Conservation (phyloP, 2,113 vertebrate species). For the Ifrita kowaldi region DNA sequence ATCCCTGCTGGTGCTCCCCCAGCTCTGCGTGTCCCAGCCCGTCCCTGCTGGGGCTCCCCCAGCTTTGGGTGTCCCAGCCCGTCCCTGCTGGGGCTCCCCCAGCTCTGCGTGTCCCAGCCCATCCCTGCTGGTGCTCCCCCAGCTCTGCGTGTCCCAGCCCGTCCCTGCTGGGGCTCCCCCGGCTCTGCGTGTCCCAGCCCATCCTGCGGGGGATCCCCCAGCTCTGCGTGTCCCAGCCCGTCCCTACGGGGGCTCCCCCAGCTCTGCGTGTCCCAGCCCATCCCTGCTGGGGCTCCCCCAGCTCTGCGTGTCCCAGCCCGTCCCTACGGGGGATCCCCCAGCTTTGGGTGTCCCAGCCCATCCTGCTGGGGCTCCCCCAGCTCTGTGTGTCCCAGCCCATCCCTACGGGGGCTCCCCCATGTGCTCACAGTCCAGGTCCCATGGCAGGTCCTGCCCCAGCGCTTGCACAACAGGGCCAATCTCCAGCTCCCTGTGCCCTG, state of each 20-base stretch:
- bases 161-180: fast-evolving
- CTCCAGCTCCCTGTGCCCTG: not conserved
- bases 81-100: not conserved
- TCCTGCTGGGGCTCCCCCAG: fast-evolving
- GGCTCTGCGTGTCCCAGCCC: too few relatives aligned
- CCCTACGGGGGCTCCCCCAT: not conserved
- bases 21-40: too few relatives aligned
- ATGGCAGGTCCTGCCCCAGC: not conserved
- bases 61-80: too few relatives aligned
- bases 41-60: fast-evolving
- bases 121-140: fast-evolving
- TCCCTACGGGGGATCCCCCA: fast-evolving
- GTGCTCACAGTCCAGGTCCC: not conserved
- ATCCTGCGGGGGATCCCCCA: not conserved
- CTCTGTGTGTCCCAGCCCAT: too few relatives aligned
- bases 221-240: not conserved
- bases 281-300: fast-evolving
- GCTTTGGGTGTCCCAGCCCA: too few relatives aligned
- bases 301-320: too few relatives aligned
- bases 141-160: too few relatives aligned
- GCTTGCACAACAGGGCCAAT: fast-evolving
- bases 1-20: fast-evolving
- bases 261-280: not conserved
- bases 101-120: not conserved
- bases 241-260: fast-evolving